These are phyloP conservation scores for Prunella strophiata DNA, from an alignment of 2,797 vertebrate species.

Conservation along the genomic window DNA sequence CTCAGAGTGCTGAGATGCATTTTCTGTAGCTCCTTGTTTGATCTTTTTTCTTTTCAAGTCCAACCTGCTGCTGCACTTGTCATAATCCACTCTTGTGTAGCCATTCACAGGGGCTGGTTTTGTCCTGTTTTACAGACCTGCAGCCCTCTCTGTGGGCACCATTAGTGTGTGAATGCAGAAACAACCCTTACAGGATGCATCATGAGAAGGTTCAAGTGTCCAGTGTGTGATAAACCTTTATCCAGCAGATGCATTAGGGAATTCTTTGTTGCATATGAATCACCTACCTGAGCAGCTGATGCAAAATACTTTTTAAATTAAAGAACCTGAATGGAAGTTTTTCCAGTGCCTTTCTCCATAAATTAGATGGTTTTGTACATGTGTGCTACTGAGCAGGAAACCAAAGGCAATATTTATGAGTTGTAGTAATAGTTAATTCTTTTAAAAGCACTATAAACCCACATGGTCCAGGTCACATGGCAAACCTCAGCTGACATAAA, in stretches of 20 bases:
- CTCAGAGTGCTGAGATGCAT: background rate
- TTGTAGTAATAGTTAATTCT: background rate
- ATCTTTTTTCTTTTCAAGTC: constrained; percentile 32
- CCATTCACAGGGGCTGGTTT: background rate
- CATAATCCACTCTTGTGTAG: background rate
- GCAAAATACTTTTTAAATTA: background rate
- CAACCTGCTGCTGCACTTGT: background rate
- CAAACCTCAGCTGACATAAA: background rate
- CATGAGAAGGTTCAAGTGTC: background rate
- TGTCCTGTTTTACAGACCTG: background rate
- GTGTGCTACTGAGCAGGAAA: background rate
- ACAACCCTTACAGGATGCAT: background rate
- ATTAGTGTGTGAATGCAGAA: background rate
- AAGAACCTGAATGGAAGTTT: background rate
- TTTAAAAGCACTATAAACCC: background rate
- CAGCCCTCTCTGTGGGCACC: background rate
- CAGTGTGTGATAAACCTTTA: background rate
- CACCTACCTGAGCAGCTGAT: background rate
- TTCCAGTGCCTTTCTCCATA: background rate
- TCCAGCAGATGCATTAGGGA: background rate
- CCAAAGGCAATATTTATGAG: background rate
- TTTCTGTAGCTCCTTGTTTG: constrained; percentile 2
- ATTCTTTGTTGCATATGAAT: background rate
- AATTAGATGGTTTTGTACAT: background rate
- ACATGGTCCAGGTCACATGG: background rate